Evolutionary conservation across 2,888 invertebrate genomes (phyloP), one percentile per base, ranked within the genome.

Genomic region (Agrochola lota): DNA sequence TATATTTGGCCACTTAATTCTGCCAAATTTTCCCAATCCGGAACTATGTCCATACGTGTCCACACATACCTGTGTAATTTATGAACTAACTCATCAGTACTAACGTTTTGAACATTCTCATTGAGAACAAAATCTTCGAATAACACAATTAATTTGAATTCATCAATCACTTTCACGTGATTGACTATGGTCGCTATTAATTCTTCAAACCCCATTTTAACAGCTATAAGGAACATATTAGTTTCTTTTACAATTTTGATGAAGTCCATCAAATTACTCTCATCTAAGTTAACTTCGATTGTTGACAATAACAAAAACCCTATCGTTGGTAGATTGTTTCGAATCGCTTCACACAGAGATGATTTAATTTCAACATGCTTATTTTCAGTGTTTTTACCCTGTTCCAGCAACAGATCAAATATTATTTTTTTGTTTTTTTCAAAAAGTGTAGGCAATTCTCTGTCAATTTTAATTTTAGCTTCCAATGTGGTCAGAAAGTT

Each of bases 241-340:
- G 68, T 73, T 23, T 55, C 69, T 23, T 43, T 73, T 0, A 72
- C 26, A 49, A 72, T 52, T 49, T 66, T 40, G 8, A 72, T 66
- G 20, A 72, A 66, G 49, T 72, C 40, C 40, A 26, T n/a, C 8
- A 72, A 49, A 72, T 72, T 72, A 12, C 7, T 68, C 26, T 23
- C 11, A 5, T 55, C 3, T 55, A 68, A 26, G 52, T 68, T 68
- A 4, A 1, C 26, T 6, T 43, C 11, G 20, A 72, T 9, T 43
- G 17, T 17, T 55, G 52, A 11, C 3, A 49, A 15, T 17, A 43
- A 15, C 15, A 43, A 43, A 9, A 23, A 5, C 0, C n/a, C 40
- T 17, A 55, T 8, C 0, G 17, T 40, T 43, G 9, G 8, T 4
- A 73, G 11, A 26, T 43, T 11, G 0, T 43, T 7, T 23, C 72